phyloP scores from a whole-genome alignment of 2,888 invertebrate species.

The Hyposoter didymator region DNA sequence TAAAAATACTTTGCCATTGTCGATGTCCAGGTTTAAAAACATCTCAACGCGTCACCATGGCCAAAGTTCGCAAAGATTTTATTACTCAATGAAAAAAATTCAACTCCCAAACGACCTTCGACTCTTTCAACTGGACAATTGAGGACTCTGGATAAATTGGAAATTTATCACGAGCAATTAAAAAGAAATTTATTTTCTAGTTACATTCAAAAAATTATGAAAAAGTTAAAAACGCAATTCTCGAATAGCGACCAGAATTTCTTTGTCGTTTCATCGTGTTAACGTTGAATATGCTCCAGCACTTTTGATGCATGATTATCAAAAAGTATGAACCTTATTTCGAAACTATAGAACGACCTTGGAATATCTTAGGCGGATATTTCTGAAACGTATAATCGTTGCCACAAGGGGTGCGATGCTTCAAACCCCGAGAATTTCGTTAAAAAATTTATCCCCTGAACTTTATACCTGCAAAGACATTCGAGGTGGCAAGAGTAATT shows the following conservation, averaged over 20 bases:
- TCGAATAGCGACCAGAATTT: not conserved
- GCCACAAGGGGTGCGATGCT: not conserved
- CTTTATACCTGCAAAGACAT: not conserved
- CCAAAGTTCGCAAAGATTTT: too few species aligned
- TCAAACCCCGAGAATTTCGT: not conserved
- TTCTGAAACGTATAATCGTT: not conserved
- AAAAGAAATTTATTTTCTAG: not conserved
- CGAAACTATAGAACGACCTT: not conserved
- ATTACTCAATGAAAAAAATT: not conserved
- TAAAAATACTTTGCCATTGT: not conserved
- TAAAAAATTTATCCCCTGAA: not conserved
- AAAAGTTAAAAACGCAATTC: not conserved
- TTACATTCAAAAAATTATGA: not conserved
- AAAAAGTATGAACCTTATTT: not conserved
- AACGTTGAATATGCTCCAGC: not conserved
- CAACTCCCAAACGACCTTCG: not conserved
- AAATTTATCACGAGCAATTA: not conserved
- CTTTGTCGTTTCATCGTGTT: not conserved
- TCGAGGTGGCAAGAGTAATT: not conserved
- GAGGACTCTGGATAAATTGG: not conserved
- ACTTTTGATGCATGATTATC: not conserved
- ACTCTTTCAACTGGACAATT: too few species aligned
- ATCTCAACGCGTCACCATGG: not conserved
- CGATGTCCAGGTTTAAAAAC: not conserved
- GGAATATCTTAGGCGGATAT: not conserved